These are phyloP conservation scores for Borostomias antarcticus DNA, from an alignment of 2,797 vertebrate genomes.

Conservation along the genomic window DNA sequence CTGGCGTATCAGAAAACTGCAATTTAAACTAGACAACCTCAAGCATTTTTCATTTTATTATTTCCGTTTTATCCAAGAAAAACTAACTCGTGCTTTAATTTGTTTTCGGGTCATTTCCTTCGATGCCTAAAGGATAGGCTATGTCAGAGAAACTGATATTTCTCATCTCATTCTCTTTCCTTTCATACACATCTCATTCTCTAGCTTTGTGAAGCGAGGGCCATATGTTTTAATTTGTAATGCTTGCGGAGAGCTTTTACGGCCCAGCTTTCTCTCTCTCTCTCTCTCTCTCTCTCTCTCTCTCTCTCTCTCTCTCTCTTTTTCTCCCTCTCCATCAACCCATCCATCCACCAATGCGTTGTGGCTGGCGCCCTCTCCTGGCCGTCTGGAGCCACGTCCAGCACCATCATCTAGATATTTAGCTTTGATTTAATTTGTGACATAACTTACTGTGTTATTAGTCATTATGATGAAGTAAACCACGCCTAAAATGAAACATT, in stretches of 20 bases:
- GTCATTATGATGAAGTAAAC: too few relatives aligned
- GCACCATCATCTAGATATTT: neutral
- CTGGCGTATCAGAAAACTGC: neutral
- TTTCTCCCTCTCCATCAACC: too few relatives aligned
- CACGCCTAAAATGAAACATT: too few relatives aligned
- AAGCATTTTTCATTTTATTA: neutral
- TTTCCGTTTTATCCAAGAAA: neutral
- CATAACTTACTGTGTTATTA: neutral
- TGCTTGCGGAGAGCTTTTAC: neutral
- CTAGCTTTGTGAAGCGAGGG: slow-evolving; percentile 25
- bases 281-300: slow-evolving; percentile 15
- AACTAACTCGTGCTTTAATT: neutral
- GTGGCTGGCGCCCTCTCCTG: slow-evolving; percentile 80
- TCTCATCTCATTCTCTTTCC: neutral
- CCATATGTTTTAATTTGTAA: slow-evolving; percentile 13
- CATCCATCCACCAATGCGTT: slow-evolving; percentile 56
- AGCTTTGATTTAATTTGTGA: neutral
- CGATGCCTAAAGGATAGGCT: neutral
- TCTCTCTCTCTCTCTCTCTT: slow-evolving; percentile 22
- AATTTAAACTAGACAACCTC: neutral
- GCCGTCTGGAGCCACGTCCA: slow-evolving; percentile 42
- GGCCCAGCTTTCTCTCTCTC: neutral
- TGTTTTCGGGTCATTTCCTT: slow-evolving; percentile 6
- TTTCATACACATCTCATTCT: neutral
- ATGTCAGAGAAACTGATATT: neutral